Base-by-base conservation (phyloP, 2,797 vertebrate genomes). In the Sylvia borin region DNA sequence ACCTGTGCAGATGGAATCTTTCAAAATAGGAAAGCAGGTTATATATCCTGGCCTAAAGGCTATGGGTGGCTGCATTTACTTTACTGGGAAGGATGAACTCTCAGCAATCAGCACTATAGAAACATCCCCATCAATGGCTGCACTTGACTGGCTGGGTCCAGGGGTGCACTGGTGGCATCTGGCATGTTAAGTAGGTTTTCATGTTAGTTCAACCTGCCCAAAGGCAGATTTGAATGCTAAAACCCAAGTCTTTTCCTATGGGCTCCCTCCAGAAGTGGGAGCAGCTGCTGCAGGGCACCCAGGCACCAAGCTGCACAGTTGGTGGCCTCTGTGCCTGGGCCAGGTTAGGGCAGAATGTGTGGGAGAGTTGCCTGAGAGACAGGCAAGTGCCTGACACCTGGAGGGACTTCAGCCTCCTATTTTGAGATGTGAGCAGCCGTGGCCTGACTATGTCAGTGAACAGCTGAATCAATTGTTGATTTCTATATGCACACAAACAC, bases 161-260 rank as follows among this genome's bases (percentile, higher is more conserved):
- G 62, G 40, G 50, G 47, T 85, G 43, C 20, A 18, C 27, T 20
- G 17, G 54, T 85, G 68, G 54, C 65, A 88, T 83, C 76, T 86
- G 88, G 50, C 45, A 25, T 1, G 18, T 38, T 93, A 95, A 88
- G 91, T 54, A 68, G 54, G 75, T 91, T 92, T 90, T 81, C 54
- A 6, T 68, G 64, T 94, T 85, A 54, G 31, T 43, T 91, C 65
- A 58, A 7, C 47, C 25, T 77, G 67, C 84, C 47, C 42, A 68
- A 77, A 88, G 62, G 45, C 61, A 77, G 18, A 26, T 82, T 65
- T 62, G 65, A 64, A 21, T 3, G 47, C 43, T 42, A 66, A 74
- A 68, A 2, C 10, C 17, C 14, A 7, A n/a, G 43, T 10, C 11
- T 68, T 81, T 67, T 85, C 50, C 42, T 80, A 9, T 58, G 34